Conservation (phyloP, 2,113 vertebrate genomes). For the Pelecanoides urinatrix region DNA sequence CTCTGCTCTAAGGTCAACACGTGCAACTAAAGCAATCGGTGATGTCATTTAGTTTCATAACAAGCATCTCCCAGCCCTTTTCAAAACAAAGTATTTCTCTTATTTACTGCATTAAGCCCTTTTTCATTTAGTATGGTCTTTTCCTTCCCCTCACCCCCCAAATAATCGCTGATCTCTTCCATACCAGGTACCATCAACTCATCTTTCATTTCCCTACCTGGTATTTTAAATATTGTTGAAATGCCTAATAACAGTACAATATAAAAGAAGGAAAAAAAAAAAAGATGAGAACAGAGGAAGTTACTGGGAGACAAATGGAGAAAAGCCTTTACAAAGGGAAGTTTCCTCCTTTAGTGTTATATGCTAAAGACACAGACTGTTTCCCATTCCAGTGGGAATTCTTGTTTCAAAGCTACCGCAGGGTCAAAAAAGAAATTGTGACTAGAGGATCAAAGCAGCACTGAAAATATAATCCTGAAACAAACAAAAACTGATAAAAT, state of each 20-base stretch:
- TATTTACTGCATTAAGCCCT: background rate
- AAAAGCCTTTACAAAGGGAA: background rate
- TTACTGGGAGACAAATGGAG: background rate
- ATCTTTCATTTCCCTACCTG: background rate
- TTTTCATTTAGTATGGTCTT: background rate
- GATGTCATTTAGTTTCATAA: background rate
- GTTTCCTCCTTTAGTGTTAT: background rate
- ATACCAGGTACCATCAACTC: background rate
- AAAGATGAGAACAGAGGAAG: background rate
- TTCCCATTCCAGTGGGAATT: background rate
- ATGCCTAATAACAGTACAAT: background rate
- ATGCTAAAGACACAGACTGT: background rate
- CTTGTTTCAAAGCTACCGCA: background rate
- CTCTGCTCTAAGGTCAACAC: background rate
- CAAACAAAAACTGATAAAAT: background rate
- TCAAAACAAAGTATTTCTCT: background rate
- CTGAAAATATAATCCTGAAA: background rate
- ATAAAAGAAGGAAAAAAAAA: background rate
- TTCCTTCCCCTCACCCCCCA: background rate
- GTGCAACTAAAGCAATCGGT: background rate
- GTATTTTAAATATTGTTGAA: background rate
- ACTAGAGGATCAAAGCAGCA: background rate
- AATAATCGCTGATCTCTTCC: background rate
- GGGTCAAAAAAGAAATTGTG: background rate
- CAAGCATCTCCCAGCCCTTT: background rate